Conservation (phyloP, 2,888 invertebrate genomes). For the Eugnorisma glareosa region DNA sequence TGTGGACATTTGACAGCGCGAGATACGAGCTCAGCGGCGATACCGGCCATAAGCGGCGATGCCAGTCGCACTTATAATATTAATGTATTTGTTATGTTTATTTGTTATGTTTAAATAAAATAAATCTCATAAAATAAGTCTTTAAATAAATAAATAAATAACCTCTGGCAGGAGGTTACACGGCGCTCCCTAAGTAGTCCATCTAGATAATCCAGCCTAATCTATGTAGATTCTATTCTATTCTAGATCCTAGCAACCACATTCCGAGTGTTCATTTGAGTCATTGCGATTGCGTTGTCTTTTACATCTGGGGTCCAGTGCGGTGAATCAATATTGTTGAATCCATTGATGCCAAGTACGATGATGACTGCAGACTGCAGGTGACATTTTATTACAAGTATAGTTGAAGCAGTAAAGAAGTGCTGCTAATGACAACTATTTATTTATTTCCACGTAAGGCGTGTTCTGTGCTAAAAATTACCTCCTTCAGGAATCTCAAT, state of each 20-base stretch:
- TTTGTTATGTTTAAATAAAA: too few relatives aligned
- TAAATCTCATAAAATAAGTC: too few relatives aligned
- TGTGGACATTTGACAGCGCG: constrained; percentile 6
- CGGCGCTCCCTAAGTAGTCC: background rate
- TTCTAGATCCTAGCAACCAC: background rate
- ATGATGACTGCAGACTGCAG: background rate
- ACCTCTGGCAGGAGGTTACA: background rate
- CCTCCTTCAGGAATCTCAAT: background rate
- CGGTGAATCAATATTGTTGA: background rate
- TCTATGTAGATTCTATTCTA: background rate
- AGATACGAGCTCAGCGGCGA: background rate
- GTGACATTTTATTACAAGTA: background rate
- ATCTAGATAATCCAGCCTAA: background rate
- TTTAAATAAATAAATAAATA: too few relatives aligned
- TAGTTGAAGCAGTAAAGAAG: too few relatives aligned
- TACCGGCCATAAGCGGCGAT: background rate
- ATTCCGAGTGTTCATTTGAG: background rate
- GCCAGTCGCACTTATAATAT: background rate
- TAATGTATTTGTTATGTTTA: background rate
- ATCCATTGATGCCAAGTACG: background rate
- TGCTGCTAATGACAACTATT: background rate
- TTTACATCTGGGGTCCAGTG: background rate
- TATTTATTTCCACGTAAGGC: background rate
- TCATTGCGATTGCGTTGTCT: background rate
- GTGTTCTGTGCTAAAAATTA: background rate